Conservation (phyloP, 2,888 invertebrate species). For the Eudemis profundana region DNA sequence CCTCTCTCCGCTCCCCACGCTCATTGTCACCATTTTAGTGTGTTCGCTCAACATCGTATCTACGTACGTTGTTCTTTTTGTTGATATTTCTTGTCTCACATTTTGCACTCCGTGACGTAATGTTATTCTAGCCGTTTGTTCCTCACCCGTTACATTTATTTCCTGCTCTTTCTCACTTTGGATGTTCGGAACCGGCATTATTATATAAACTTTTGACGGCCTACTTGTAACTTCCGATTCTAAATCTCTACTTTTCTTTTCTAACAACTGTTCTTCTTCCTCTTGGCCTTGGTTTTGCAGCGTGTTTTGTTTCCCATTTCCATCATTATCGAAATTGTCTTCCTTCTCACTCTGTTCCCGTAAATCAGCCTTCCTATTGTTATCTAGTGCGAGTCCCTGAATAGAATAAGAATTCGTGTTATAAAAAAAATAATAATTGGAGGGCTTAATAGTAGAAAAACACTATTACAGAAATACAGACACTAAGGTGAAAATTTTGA, state of each 20-base stretch:
- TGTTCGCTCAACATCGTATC: not conserved
- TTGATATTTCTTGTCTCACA: not conserved
- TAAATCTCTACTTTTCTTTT: not conserved
- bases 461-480: too few species aligned
- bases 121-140: not conserved
- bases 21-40: conserved; percentile 7
- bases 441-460: too few species aligned
- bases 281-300: not conserved
- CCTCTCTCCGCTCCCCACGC: not conserved
- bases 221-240: too few species aligned
- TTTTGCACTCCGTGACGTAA: not conserved
- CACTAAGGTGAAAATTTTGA: too few species aligned
- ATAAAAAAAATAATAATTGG: too few species aligned
- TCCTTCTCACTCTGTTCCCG: not conserved
- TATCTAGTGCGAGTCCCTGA: not conserved
- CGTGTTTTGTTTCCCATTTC: not conserved
- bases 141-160: not conserved
- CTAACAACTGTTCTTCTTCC: not conserved
- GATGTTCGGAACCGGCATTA: too few species aligned
- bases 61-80: too few species aligned
- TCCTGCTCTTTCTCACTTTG: not conserved
- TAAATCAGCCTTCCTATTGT: not conserved
- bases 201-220: too few species aligned
- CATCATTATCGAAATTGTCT: not conserved
- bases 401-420: too few species aligned